Base-by-base conservation (phyloP, 2,113 vertebrate genomes). In the Dromaius novaehollandiae region DNA sequence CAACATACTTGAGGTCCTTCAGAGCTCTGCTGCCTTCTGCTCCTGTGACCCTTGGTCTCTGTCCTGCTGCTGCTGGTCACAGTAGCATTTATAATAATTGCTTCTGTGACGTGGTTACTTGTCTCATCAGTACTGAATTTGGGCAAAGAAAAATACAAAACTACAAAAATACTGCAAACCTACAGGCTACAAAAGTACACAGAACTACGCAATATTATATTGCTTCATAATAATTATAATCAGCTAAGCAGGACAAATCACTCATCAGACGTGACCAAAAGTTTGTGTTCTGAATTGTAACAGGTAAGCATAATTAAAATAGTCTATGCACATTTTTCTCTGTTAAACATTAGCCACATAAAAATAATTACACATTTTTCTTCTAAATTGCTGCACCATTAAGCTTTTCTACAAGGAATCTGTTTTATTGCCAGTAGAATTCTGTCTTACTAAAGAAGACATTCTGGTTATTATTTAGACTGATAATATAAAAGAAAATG, bases 21-120 rank as follows among this genome's bases (percentile, higher is more conserved):
- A 69, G 30, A 46, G 25, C 38, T 66, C 15, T 16, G 15, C 40
- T 78, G 55, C 74, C 36, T 69, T 48, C 38, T 15, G 3, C 28
- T 78, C 36, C 74, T 78, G 5, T 66, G 36, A n/a, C 32, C 68
- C 42, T 12, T 25, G 12, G 26, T 61, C 21, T 66, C 46, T 60
- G 16, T 34, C 75, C 65, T 71, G 55, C 75, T 25, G 8, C 40
- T 30, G 61, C 22, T 40, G 42, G 44, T 18, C 14, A 1, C 1
- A 0, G 17, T 32, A 53, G 4, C 25, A 32, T 42, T 76, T 63
- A 30, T 26, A 58, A 3, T 8, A 82, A 68, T 3, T 3, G 8
- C 8, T 50, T 34, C 61, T 85, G 28, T 32, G 70, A 32, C 40
- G 55, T 5, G 0, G 0, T 21, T 56, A 51, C 7, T 26, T 78